Percentiles rank a stretch among this genome's conserved stretches.
phyloP scores from a whole-genome alignment of 2,113 vertebrate genomes.

The Forbesichthys agassizii region DNA sequence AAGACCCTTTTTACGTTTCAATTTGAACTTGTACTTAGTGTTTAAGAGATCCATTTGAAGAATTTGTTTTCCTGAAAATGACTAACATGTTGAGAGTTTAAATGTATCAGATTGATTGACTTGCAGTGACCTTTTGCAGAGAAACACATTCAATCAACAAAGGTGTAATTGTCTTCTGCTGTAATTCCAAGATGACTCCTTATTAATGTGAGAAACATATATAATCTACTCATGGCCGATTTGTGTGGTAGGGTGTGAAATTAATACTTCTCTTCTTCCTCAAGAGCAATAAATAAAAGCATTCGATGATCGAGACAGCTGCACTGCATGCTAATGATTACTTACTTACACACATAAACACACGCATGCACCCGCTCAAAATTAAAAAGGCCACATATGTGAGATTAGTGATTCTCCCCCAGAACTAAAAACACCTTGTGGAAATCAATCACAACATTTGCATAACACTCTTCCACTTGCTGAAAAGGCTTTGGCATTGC shows the following conservation, averaged over 20 bases:
- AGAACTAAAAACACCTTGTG: constrained; percentile 32
- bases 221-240: constrained; percentile 47
- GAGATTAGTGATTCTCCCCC: constrained; percentile 34
- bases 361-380: constrained; percentile 19
- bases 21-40: background rate
- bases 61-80: constrained; percentile 14
- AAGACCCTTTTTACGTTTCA: background rate
- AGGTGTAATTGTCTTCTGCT: constrained; percentile 55
- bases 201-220: constrained; percentile 54
- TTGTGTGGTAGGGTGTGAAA: constrained; percentile 70
- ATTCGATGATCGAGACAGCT: constrained; percentile 41
- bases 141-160: constrained; percentile 41
- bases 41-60: constrained; percentile 3
- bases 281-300: constrained; percentile 59
- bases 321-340: constrained; percentile 43
- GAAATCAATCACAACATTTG: constrained; percentile 38
- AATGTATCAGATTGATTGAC: constrained; percentile 30
- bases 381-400: constrained; percentile 39
- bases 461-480: background rate
- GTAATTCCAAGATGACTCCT: constrained; percentile 42
- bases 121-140: constrained; percentile 51
- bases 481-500: background rate
- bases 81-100: background rate
- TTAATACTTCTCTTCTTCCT: constrained; percentile 56
- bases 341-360: no score